These are phyloP conservation scores for Tokudaia tokunoshimensis DNA, from an alignment of 2,797 vertebrate genomes.

Conservation along the genomic window DNA sequence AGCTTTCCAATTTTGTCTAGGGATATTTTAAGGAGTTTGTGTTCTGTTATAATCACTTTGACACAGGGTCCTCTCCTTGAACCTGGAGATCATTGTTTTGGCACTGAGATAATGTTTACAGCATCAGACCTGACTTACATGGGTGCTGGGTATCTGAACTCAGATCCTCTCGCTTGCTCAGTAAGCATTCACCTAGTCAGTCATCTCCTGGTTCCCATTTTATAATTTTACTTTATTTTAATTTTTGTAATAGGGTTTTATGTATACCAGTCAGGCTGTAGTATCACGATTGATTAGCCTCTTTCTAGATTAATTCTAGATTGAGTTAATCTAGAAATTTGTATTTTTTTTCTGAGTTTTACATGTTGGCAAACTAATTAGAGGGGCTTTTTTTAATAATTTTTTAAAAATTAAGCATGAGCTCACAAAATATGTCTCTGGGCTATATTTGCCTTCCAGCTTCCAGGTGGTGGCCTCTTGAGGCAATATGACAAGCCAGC, in stretches of 20 bases:
- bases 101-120: background rate
- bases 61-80: background rate
- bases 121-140: background rate
- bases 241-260: background rate
- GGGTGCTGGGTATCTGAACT: background rate
- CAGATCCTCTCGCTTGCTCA: background rate
- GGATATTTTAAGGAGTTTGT: background rate
- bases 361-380: constrained; percentile 6
- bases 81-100: background rate
- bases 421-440: constrained; percentile 23
- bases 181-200: background rate
- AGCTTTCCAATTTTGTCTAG: constrained; percentile 31
- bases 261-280: background rate
- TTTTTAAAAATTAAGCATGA: background rate
- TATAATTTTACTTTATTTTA: background rate
- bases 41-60: background rate
- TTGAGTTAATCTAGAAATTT: constrained; percentile 32
- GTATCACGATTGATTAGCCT: too few species aligned
- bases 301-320: too few species aligned
- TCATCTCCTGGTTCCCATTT: background rate
- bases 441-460: background rate
- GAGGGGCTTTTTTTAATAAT: background rate
- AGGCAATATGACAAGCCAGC: background rate
- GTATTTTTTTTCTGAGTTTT: constrained; percentile 38
- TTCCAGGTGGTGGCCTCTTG: background rate